Conservation (phyloP, 2,113 vertebrate species). For the Rhineura floridana region DNA sequence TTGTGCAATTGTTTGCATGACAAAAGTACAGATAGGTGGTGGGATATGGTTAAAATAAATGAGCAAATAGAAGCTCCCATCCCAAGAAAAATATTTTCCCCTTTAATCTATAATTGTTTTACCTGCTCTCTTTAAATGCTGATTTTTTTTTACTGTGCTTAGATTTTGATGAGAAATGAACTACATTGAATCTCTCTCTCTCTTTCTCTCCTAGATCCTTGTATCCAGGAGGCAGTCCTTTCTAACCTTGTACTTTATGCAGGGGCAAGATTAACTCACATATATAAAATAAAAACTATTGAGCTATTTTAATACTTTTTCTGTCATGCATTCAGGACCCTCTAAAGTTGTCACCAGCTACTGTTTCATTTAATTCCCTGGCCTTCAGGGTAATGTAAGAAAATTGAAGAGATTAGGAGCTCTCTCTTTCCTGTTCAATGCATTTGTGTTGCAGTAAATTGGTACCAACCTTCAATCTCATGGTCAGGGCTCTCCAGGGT, state of each 20-base stretch:
- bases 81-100: neutral
- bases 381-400: constrained; percentile 79
- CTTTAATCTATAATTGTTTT: neutral
- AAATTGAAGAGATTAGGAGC: constrained; percentile 78
- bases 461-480: constrained; percentile 77
- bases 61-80: constrained; percentile 14
- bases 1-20: neutral
- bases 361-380: constrained; percentile 79
- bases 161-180: constrained; percentile 36
- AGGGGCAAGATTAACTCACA: constrained; percentile 64
- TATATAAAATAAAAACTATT: constrained; percentile 65
- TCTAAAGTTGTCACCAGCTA: constrained; percentile 73
- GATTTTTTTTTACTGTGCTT: neutral
- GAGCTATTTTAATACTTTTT: constrained; percentile 76
- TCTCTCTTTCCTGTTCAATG: constrained; percentile 75
- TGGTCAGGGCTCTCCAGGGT: constrained; percentile 75
- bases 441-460: constrained; percentile 77
- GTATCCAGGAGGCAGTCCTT: constrained; percentile 54
- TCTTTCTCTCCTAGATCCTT: neutral
- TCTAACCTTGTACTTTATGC: constrained; percentile 55
- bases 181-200: constrained; percentile 14
- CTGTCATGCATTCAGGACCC: constrained; percentile 70
- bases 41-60: constrained; percentile 3
- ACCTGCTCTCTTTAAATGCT: neutral
- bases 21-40: neutral